phyloP scores from a whole-genome alignment of 1,140 invertebrate genomes.

The Reticulitermes speratus region DNA sequence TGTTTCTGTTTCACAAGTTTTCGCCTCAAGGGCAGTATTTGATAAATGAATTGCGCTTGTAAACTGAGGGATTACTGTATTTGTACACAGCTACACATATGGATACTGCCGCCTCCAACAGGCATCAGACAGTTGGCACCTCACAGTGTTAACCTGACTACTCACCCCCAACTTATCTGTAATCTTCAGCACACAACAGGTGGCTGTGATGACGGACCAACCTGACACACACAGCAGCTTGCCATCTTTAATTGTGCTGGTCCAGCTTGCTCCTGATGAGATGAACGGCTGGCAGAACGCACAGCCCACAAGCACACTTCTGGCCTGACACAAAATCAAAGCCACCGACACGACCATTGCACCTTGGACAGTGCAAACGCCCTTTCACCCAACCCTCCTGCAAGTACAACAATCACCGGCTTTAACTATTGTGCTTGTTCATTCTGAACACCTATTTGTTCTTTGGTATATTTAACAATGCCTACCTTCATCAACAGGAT shows the following conservation, averaged over 20 bases:
- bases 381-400: conserved; percentile 11
- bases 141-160: too few relatives aligned
- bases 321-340: conserved; percentile 5
- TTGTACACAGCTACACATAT: too few relatives aligned
- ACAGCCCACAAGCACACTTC: conserved; percentile 3
- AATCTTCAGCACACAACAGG: too few relatives aligned
- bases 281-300: background rate
- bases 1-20: too few relatives aligned
- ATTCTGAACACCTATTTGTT: background rate
- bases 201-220: too few relatives aligned
- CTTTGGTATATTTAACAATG: background rate
- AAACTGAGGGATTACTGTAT: too few relatives aligned
- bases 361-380: background rate
- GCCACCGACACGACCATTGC: background rate
- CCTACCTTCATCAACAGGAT: background rate
- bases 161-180: too few relatives aligned
- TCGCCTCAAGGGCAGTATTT: too few relatives aligned
- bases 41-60: too few relatives aligned
- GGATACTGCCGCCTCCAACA: too few relatives aligned
- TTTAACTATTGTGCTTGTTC: background rate
- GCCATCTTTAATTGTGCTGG: background rate
- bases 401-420: background rate
- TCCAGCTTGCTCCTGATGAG: background rate
- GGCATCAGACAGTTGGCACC: too few relatives aligned
- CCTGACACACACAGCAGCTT: too few relatives aligned